Evolutionary conservation across 2,888 invertebrate species (phyloP), one percentile per base, ranked within the genome.

Genomic region (Thysanoteuthis rhombus): DNA sequence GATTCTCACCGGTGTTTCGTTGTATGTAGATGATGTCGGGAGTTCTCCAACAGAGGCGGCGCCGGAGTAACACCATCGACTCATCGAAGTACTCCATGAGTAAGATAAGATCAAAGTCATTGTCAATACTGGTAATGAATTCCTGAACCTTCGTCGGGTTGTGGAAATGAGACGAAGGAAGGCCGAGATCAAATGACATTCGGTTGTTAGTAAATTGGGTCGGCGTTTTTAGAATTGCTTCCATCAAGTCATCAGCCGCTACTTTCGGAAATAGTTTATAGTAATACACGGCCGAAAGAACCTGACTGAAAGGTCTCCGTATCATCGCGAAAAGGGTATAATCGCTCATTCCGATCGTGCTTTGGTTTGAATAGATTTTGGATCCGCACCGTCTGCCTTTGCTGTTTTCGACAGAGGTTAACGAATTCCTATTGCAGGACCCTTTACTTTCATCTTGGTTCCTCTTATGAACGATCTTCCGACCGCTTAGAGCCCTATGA

Each of bases 41-140:
- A 1, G 95, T 94, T 8, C 89, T 94, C 97, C 96, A 96, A 92
- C 96, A 96, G 93, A 96, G 94, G n/a, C 94, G 92, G 38, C 96
- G 94, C 93, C 95, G 95, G 16, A 97, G 94, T 38, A 97, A 94
- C 58, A 97, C 94, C 92, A 97, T 93, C 8, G 96, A 97, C 93
- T 97, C 96, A 94, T 96, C 95, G 93, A 97, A 96, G 93, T 96
- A 95, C 93, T 97, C 97, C 42, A 95, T 94, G 12, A 97, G 95
- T 95, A 97, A 94, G 12, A 97, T 95, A 1, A 97, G 94, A 94
- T 96, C 94, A 93, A 96, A 96, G 25, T 94, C 94, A 16, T 93
- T 92, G 36, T 95, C 95, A 40, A 96, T 93, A 16, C 94, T 90
- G n/a, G 94, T 92, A 8, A 96, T 92, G 93, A 95, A 96, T 28